Base-by-base conservation (phyloP, 2,888 invertebrate species). In the Carcina quercana region DNA sequence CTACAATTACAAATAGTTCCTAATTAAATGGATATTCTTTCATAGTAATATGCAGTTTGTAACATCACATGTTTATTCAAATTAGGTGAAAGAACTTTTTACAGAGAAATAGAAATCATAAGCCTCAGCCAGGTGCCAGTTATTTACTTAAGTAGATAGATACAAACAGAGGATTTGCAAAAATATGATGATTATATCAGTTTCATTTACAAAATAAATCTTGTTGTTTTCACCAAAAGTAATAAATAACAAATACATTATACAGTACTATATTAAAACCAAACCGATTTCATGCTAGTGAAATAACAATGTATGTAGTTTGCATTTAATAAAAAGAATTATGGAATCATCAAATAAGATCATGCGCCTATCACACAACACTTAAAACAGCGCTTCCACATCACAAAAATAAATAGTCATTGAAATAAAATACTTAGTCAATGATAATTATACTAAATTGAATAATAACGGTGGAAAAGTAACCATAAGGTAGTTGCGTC, bases 401-500 rank as follows among this genome's bases (percentile, higher is more conserved):
- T 27, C 27, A 17, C 60, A 22, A 69, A 61, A 76, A 80, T 80
- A 80, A 80, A 80, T 79, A 78, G 70, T 74, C n/a, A n/a, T n/a
- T n/a, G n/a, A 74, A 61, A 61, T 64, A 69, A 71, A 73, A 70
- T 75, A 72, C 64, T 79, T 80, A 80, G 66, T 80, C 76, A 80
- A 72, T 76, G 73, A 71, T 69, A 75, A 78, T 80, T 80, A 74
- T 71, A 79, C 79, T 80, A 80, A 72, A 78, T 74, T 79, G 76
- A 75, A 74, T 74, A 66, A 69, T 63, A 72, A 75, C 82, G 80
- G 82, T 82, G 82, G 82, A 80, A 72, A 72, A 61, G 63, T 68
- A 69, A 69, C 71, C 65, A 69, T 69, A 75, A 68, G 62, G 45
- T 45, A 43, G 50, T 68, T 65, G 72, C 57, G 69, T 65, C 72